Evolutionary conservation across 2,797 vertebrate genomes (phyloP), one percentile per base, ranked within the genome.

Genomic region (Neostethus bicornis): DNA sequence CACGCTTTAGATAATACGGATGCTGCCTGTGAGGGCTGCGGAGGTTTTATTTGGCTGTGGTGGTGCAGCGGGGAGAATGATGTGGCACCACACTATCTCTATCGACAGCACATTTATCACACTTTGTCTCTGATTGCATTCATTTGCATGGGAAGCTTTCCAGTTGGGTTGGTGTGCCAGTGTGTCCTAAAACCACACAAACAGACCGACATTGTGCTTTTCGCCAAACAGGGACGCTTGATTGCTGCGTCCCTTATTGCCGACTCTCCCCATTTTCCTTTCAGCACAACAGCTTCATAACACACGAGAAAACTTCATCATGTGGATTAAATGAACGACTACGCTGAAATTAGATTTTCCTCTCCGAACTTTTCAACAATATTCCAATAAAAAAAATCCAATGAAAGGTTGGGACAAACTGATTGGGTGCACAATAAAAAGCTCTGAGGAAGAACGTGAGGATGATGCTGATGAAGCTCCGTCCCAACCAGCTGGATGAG

Each of bases 61-160:
- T 66, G 47, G 57, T 50, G 61, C 37, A 74, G 75, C 70, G 61
- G 65, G 55, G 43, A 52, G 48, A 37, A 51, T 77, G 83, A 87
- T 78, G 81, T 70, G 83, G 73, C 61, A 58, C 49, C 7, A 44
- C 66, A 50, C 79, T 73, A 78, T 84, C 79, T 75, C 70, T 66
- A 84, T 72, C 85, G 85, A 84, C 83, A 87, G 83, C 81, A 65
- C 80, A 87, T 87, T 88, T 81, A 84, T 85, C 85, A 88, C 85
- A 88, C 85, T 85, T 82, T 85, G 78, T 78, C 80, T 85, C 77
- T 62, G 75, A 73, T 82, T 69, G 67, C 68, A 64, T 74, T 77
- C 79, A 85, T 87, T 84, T 87, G 80, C 83, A 82, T 77, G 72
- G 85, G 79, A 72, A 28, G 51, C 13, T 73, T 60, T 83, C 80